Base-by-base conservation (phyloP, 2,113 vertebrate species). In the Notarius lentiginosus region DNA sequence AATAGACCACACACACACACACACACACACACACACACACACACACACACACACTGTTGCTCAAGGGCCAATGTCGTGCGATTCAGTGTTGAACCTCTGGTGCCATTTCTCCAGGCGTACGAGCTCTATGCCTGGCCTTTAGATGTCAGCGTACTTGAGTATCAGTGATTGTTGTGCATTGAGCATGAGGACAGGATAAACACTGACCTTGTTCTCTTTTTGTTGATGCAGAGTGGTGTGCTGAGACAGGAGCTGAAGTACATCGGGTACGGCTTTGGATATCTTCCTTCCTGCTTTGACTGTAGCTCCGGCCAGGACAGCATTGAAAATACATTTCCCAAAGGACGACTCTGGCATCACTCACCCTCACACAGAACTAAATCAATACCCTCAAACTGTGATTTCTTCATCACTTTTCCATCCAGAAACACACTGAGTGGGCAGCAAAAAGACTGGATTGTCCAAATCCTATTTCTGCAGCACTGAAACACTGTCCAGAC, bases 381-480 rank as follows among this genome's bases (percentile, higher is more conserved):
- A 93, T 94, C 93, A 92, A 86, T 90, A 89, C 22, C 24, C 24
- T 5, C 87, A 84, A 82, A 84, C 89, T 89, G 84, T 87, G 87
- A 92, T 92, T 93, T 90, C 90, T 92, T 93, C 90, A 89, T 92
- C 91, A 89, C 55, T 84, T 91, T 88, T 84, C 88, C 86, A 60
- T 61, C 84, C 84, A 79, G 87, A 88, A 84, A 63, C 82, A 89
- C 86, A 89, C 66, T 55, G 86, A 81, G 84, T 82, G 85, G 63
- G 51, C 58, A 86, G 90, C 83, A 68, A 79, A 83, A 88, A 84
- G 86, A 77, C 76, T 51, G 10, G 89, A 89, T 91, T 41, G 92
- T 88, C 88, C 90, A 93, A 90, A 27, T 83, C 77, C 84, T 90
- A 91, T 81, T 84, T 85, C 83, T 85, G 51, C 53, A 79, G 34